Base-by-base conservation (phyloP, 2,888 invertebrate genomes). In the Dyspetes luteomarginatus region DNA sequence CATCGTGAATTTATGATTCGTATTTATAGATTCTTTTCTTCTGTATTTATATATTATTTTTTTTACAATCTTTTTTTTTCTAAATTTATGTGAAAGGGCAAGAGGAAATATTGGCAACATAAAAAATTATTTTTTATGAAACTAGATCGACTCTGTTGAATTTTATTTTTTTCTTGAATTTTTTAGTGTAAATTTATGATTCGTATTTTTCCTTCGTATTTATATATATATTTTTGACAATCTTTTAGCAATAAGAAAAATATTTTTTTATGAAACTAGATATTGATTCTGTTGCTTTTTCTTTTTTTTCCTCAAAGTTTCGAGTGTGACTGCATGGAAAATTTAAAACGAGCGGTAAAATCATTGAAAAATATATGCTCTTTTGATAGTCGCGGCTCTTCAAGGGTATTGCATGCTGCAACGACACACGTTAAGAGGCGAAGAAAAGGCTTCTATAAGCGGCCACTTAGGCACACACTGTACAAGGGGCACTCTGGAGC, bases 391-490 rank as follows among this genome's bases (percentile, higher is more conserved):
- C 69, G 28, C 58, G 65, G 30, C 67, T 45, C 62, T 77, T 64
- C 69, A 73, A 78, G 80, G 80, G 62, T 52, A 56, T 58, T 76
- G 75, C 82, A 78, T 81, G 83, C 79, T 78, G 79, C 75, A 78
- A 75, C 78, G 82, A 73, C 72, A 74, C n/a, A n/a, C 68, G 74
- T 67, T 68, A 78, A 79, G 72, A 69, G 73, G 82, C 79, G 76
- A 69, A 79, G 82, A 83, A 83, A 82, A 83, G 82, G 84, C 85
- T 73, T 81, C 83, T 88, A 85, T 83, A 86, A 88, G 86, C 86
- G 86, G 84, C 88, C 88, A 87, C 88, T 89, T 87, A 86, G 78
- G 84, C 84, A 83, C 75, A 68, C 82, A 86, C 85, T 88, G 86
- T 86, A 84, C 82, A 86, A 85, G 79, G 84, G 84, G 82, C 81